Evolutionary conservation across 2,113 vertebrate species (phyloP), one percentile per base, ranked within the genome.

Genomic region (Eubucco bourcierii): DNA sequence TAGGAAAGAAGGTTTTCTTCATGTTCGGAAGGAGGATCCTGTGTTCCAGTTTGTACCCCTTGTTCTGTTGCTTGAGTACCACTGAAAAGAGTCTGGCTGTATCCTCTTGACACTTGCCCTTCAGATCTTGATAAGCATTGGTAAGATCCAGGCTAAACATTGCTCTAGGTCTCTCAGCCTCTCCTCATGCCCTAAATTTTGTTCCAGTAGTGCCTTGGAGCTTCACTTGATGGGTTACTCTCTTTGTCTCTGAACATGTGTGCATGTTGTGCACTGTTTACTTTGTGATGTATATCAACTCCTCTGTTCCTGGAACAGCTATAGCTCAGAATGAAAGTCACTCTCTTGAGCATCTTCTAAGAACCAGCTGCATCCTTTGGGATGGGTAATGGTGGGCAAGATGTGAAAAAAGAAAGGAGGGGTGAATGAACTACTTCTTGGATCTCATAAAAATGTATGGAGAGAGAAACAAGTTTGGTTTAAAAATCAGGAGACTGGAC

Each of bases 241-340:
- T 25, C 23, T 64, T 56, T 78, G 25, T 12, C 6, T 66, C 59
- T 76, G 55, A 41, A 41, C 0, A 0, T 6, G 56, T 7, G 28
- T 53, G 24, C 14, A 2, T 24, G 47, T 27, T 39, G 41, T 63
- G 28, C 21, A 7, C 31, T 8, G 0, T n/a, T 89, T 37, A 6
- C 33, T 84, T 24, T 23, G 13, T 67, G 70, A 6, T 29, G 3
- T 0, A 0, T 4, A 0, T 58, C 31, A 58, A 2, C 28, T 0
- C 0, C 41, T 73, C 44, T 53, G 37, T 20, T 52, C 8, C 29
- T 67, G 37, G 31, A 83, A 17, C 31, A 41, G 20, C 59, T 67
- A 0, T 24, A 78, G 61, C 66, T 88, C 50, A n/a, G 28, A 60
- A 4, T 59, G 37, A 25, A 67, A 59, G 7, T n/a, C 15, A 15